A percentile compares a stretch with the other conserved stretches of the same genome.
These are phyloP conservation scores for Congeria kusceri DNA, from an alignment of 2,888 invertebrate species.

Conservation along the genomic window DNA sequence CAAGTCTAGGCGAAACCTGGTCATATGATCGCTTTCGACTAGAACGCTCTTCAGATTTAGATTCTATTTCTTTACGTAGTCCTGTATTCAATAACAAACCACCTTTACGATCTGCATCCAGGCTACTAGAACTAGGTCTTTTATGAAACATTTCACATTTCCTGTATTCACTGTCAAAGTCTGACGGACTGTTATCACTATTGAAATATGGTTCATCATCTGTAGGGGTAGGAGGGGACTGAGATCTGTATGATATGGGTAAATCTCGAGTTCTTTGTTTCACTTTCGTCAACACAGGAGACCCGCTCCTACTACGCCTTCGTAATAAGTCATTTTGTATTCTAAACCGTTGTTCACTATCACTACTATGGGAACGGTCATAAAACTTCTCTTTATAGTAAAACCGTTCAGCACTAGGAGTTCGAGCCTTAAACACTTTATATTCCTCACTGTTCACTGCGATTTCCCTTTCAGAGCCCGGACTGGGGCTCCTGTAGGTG, in stretches of 20 bases:
- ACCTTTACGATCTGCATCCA: conserved; percentile 62
- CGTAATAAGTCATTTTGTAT: conserved; percentile 57
- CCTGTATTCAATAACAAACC: conserved; percentile 58
- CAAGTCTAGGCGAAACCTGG: conserved; percentile 67
- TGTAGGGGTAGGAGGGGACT: conserved; percentile 78
- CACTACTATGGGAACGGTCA: conserved; percentile 64
- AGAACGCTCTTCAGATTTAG: conserved; percentile 70
- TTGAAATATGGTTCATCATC: conserved; percentile 74
- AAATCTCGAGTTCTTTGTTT: conserved; percentile 65
- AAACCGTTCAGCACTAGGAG: conserved; percentile 66
- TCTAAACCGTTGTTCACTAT: conserved; percentile 61
- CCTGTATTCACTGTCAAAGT: conserved; percentile 66
- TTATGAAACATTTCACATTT: conserved; percentile 67
- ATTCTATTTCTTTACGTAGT: conserved; percentile 67
- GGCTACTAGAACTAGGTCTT: conserved; percentile 58
- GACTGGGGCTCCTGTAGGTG: conserved; percentile 73
- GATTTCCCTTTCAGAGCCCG: conserved; percentile 73
- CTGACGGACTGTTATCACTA: conserved; percentile 65
- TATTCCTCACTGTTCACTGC: conserved; percentile 56
- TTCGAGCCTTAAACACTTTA: conserved; percentile 60
- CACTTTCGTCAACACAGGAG: conserved; percentile 62
- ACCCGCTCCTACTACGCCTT: conserved; percentile 69
- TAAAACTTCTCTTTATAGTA: conserved; percentile 68
- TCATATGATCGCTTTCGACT: conserved; percentile 77
- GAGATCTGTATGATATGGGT: conserved; percentile 67